Evolutionary conservation across 1,140 invertebrate genomes (phyloP), one percentile per base, ranked within the genome.

Genomic region (Cyclina sinensis): DNA sequence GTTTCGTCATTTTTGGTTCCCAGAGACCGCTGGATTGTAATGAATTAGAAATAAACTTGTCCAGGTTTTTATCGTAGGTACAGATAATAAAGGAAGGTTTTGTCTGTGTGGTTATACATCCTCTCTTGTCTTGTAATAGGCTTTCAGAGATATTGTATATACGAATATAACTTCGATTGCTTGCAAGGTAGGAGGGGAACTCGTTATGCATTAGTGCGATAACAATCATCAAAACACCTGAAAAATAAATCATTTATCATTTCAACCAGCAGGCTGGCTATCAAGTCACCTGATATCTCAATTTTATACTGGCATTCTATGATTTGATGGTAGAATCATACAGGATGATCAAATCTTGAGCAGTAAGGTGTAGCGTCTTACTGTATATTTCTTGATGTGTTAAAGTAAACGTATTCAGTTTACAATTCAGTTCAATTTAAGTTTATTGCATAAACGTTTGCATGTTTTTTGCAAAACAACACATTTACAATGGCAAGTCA

Each of bases 1-100:
- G 83, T 35, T 78, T 79, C 16, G 92, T 92, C 35, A 94, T 91
- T 32, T 92, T 82, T 35, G 93, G 93, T 74, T 94, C 94, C 94
- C 94, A 94, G 9, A 93, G 21, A 1, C 94, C 94, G 62, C 68
- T 86, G 3, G 88, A 81, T 39, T 87, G 70, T 16, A 94, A 65
- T 35, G 91, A 89, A n/a, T 87, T 89, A 11, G 94, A 94, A 39
- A 94, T 93, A 81, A 89, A 94, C 37, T 85, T 88, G 79, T 94
- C 94, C n/a, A 74, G 51, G 12, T 65, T 48, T 14, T 74, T 48
- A n/a, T 89, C 51, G 78, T 92, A 92, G 35, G 92, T 62, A 83
- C 94, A 94, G 43, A 94, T 91, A 21, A 90, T 85, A 57, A 93
- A 93, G 27, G 70, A 54, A 1, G 92, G 92, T 12, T 27, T 39